Conservation (phyloP, 2,888 invertebrate genomes). For the Ganaspis brasiliensis region DNA sequence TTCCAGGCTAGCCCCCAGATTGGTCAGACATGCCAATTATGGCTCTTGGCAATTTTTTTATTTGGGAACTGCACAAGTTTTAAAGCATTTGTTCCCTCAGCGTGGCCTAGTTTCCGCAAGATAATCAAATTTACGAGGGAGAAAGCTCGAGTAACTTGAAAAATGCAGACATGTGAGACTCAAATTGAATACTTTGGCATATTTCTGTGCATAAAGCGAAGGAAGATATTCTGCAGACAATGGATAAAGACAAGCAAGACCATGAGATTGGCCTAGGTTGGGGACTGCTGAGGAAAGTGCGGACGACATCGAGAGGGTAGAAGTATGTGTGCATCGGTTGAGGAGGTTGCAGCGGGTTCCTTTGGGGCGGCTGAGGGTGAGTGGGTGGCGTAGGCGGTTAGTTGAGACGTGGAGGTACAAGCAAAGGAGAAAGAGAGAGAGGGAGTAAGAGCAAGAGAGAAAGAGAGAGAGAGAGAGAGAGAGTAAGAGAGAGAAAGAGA, state of each 20-base stretch:
- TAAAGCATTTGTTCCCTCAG: no score
- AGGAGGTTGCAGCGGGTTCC: conserved; percentile 60
- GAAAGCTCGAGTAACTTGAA: not conserved
- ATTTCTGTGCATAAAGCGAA: conserved; percentile 5
- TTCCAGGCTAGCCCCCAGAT: no score
- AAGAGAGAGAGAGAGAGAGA: conserved; percentile 62
- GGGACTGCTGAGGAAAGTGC: conserved; percentile 67
- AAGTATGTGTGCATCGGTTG: conserved; percentile 60
- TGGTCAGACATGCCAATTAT: no score
- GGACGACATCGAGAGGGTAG: conserved; percentile 65
- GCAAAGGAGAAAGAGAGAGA: conserved; percentile 49
- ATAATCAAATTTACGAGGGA: not conserved
- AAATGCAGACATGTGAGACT: not conserved
- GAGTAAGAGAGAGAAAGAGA: conserved; percentile 57
- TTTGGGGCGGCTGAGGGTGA: conserved; percentile 61
- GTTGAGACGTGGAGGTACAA: conserved; percentile 55
- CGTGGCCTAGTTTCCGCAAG: no score
- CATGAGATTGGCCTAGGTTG: conserved; percentile 73
- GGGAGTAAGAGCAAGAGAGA: conserved; percentile 45
- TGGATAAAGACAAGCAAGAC: conserved; percentile 57
- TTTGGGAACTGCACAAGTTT: no score
- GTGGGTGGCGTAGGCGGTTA: conserved; percentile 53
- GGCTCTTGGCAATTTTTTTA: no score
- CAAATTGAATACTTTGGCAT: not conserved
- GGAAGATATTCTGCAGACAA: not conserved